Evolutionary conservation across 2,113 vertebrate species (phyloP), one percentile per base, ranked within the genome.

Genomic region (Mungos mungo): DNA sequence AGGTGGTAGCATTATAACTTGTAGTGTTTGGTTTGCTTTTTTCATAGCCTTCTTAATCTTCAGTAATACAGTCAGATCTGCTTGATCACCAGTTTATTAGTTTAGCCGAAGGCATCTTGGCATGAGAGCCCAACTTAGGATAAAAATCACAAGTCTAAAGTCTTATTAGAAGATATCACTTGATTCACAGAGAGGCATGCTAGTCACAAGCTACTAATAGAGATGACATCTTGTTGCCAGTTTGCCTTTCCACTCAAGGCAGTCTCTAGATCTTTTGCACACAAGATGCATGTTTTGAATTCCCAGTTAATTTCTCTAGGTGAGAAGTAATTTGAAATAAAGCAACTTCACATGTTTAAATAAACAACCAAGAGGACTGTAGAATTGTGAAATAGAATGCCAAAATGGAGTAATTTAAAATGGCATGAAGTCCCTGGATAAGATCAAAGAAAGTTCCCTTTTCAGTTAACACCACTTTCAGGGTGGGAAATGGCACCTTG

Each of bases 371-470:
- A 95, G 54, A 88, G 83, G 21, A 25, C 0, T 0, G 47, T 7
- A 0, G 88, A 1, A 0, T 88, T 98, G 93, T 98, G 98, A 98
- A 98, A 98, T 60, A 96, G 92, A 95, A 82, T 90, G 87, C 29
- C 57, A 5, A 0, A 0, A 38, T 98, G 97, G 93, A 96, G 95
- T 91, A 94, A 97, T 65, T 87, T 8, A 0, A 96, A 88, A 92
- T 95, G 96, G 54, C 90, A 52, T 90, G 9, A 16, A 52, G 79
- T 11, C 5, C 54, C 33, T 0, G 96, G 98, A 97, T 98, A 98
- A 98, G 97, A 98, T 98, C 97, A 96, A 96, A 98, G 93, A 83
- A 97, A 95, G 98, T 97, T 98, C 95, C 97, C 74, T 95, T 98
- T 98, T 98, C 63, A 0, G 98, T 97, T 98, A 98, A 96, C 25